Conservation (phyloP, 2,797 vertebrate genomes). For the Serranus cabrilla region DNA sequence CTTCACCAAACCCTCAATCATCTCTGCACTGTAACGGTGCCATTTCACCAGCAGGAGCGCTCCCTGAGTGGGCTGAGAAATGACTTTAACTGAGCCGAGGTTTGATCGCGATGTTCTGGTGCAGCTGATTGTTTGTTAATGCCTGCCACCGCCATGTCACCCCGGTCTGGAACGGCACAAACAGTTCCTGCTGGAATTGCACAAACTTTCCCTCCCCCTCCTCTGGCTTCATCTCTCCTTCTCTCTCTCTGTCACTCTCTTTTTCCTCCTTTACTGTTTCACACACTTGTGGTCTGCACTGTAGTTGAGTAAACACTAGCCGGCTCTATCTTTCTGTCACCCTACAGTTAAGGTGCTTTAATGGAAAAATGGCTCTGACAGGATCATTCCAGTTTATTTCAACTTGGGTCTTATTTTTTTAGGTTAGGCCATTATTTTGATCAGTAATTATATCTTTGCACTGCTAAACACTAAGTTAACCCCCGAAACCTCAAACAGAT, state of each 20-base stretch:
- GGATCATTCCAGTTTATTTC: background rate
- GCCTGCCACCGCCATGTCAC: slow-evolving; percentile 53
- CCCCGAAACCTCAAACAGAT: no score
- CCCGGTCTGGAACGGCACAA: slow-evolving; percentile 60
- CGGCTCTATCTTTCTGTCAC: slow-evolving; percentile 11
- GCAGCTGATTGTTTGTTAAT: slow-evolving; percentile 54
- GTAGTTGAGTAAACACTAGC: slow-evolving; percentile 7
- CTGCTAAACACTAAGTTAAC: background rate
- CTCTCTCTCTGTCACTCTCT: slow-evolving; percentile 24
- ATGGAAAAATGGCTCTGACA: background rate
- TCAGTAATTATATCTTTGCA: background rate
- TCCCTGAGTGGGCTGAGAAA: slow-evolving; percentile 19
- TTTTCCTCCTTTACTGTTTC: slow-evolving; percentile 10
- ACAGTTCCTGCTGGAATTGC: slow-evolving; percentile 69
- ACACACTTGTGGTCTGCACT: background rate
- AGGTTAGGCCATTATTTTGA: background rate
- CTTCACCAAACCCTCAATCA: slow-evolving; percentile 39
- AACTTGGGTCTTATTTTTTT: background rate
- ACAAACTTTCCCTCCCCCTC: slow-evolving; percentile 48
- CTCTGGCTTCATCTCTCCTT: slow-evolving; percentile 12
- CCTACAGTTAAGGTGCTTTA: background rate
- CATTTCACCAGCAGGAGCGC: background rate
- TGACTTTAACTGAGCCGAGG: slow-evolving; percentile 49
- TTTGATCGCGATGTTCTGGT: slow-evolving; percentile 52
- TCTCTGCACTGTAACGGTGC: background rate